These are phyloP conservation scores for Anastrepha ludens DNA, from an alignment of 1,140 invertebrate species.

Conservation along the genomic window DNA sequence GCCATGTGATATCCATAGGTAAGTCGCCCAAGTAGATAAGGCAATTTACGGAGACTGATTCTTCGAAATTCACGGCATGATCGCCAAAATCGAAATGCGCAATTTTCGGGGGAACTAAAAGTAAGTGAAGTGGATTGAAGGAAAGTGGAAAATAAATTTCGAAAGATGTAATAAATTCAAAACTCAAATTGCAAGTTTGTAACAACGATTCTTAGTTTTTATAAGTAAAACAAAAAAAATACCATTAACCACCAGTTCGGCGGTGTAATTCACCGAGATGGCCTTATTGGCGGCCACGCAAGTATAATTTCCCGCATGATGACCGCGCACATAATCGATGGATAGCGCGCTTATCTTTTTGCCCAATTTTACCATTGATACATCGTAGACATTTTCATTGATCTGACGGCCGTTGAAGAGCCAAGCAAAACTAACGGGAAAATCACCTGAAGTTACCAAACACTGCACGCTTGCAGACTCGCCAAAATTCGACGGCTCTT, in stretches of 20 bases:
- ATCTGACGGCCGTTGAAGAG: conserved; percentile 76
- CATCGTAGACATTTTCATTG: conserved; percentile 76
- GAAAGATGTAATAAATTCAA: conserved; percentile 20
- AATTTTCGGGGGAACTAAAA: conserved; percentile 84
- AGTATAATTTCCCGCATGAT: conserved; percentile 85
- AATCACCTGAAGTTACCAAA: conserved; percentile 84
- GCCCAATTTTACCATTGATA: conserved; percentile 69
- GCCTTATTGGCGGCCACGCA: conserved; percentile 84
- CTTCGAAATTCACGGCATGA: conserved; percentile 81
- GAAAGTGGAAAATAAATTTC: conserved; percentile 7
- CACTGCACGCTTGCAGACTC: conserved; percentile 83
- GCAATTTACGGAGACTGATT: conserved; percentile 84
- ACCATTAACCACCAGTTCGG: conserved; percentile 83
- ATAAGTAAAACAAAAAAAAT: conserved; percentile 31
- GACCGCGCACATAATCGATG: conserved; percentile 74
- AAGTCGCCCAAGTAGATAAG: conserved; percentile 88
- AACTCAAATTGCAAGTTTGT: conserved; percentile 74
- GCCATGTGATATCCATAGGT: conserved; percentile 87
- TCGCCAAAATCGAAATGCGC: conserved; percentile 81
- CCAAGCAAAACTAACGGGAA: conserved; percentile 82
- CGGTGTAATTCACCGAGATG: conserved; percentile 80
- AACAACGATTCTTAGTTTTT: not conserved
- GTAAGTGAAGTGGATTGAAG: not conserved
- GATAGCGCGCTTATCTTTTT: conserved; percentile 70
- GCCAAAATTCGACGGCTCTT: conserved; percentile 82